Evolutionary conservation across 2,113 vertebrate genomes (phyloP), one percentile per base, ranked within the genome.

Genomic region (Cervus canadensis): DNA sequence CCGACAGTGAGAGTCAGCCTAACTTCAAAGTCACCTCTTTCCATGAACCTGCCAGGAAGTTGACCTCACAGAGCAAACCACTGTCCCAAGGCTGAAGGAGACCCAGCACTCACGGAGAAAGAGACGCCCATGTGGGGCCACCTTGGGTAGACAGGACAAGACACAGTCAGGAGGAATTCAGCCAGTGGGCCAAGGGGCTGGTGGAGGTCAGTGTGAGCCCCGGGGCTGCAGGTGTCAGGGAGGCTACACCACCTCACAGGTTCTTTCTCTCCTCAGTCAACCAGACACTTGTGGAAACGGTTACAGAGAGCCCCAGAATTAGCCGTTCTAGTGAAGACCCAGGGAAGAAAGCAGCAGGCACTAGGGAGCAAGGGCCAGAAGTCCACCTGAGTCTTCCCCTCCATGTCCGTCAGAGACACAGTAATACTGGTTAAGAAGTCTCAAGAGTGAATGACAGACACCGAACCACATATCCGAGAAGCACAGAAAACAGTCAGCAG

Each of bases 181-280:
- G 67, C 54, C 12, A 4, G 15, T 33, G 14, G 13, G 30, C 86
- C 36, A 13, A 25, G 19, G 16, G 5, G 56, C 45, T 19, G 57
- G 25, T 6, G 5, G 45, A 15, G 26, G 56, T 9, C 25, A 10
- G 9, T 0, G 4, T 4, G 16, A 2, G 40, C 30, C 48, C 25
- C 7, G 7, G 2, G 7, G 43, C 89, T 43, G 30, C 36, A 56
- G 62, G 56, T 5, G 62, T 16, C 36, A 8, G 54, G 36, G 45
- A 62, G n/a, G n/a, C 54, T 36, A 7, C 28, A 30, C 28, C 6
- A 15, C 26, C 3, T 26, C 13, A 28, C 30, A 48, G 60, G 10
- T 10, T 36, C n/a, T 11, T 62, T 48, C 62, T 60, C 52, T 40
- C 10, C 8, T 45, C n/a, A 9, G 23, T 12, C 74, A 30, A 33